Evolutionary conservation across 2,113 vertebrate species (phyloP), one percentile per base, ranked within the genome.

Genomic region (Willisornis vidua): DNA sequence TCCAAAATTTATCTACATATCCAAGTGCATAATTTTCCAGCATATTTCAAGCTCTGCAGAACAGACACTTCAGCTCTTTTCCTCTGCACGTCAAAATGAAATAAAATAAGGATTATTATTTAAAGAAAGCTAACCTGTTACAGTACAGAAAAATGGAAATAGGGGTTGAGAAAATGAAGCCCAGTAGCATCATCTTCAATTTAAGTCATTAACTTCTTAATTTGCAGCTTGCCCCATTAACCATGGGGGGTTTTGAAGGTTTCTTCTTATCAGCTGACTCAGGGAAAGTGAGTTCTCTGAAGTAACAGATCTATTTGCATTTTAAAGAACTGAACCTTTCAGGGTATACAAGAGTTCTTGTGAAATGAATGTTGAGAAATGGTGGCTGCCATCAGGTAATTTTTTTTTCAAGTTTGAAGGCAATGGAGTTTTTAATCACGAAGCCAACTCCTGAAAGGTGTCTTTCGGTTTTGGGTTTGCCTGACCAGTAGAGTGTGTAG

Each of bases 181-280:
- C 63, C n/a, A 76, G 74, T n/a, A 66, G 41, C 54, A 82, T 8
- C 20, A 63, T 68, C 61, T 78, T 75, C 80, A 92, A 85, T 65
- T 85, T 89, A 93, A 93, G 43, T 71, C 63, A 90, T 90, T 94
- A 93, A 37, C 41, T 78, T 80, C 84, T 88, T 80, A 73, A 76
- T 78, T 55, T 80, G 55, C 68, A 78, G 23, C 20, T 87, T 93
- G 61, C 55, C 68, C 58, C 52, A 74, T 54, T 83, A 90, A 65
- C 68, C 20, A 3, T 31, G 31, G 43, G 5, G 39, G 5, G 8
- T 14, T 61, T 49, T 67, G 23, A 18, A 46, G 25, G 6, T 33
- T 85, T 79, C 63, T 55, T 75, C 67, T 73, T 52, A 66, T 41
- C 35, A 76, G 19, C 35, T 79, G 41, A 83, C 7, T 58, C 66